Evolutionary conservation across 1,140 invertebrate species (phyloP).

Genomic region (Pseudomyrmex pallidus): DNA sequence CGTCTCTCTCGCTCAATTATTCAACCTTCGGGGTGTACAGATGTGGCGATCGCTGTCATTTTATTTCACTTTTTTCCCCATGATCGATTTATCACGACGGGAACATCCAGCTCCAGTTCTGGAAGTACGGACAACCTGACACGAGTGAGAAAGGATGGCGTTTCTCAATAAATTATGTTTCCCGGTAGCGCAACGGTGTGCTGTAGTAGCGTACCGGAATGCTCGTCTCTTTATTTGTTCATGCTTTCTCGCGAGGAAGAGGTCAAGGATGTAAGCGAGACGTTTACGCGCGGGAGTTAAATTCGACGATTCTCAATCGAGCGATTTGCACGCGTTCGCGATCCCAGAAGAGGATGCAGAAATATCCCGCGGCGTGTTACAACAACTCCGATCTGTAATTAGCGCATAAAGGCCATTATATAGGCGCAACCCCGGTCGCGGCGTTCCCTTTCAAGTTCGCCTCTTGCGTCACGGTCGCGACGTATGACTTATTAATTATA

Average conservation of each 20-base stretch:
- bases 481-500: constrained; percentile 12
- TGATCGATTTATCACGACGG: background rate
- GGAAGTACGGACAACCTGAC: background rate
- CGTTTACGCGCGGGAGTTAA: constrained; percentile 8
- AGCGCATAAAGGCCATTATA: background rate
- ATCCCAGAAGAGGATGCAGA: background rate
- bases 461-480: background rate
- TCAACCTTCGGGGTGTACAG: background rate
- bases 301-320: constrained; percentile 42
- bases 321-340: background rate
- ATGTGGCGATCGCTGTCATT: background rate
- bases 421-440: too few species aligned
- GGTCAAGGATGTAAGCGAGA: constrained; percentile 32
- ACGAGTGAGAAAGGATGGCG: background rate
- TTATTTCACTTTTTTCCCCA: background rate
- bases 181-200: background rate
- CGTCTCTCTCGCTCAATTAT: constrained; percentile 24
- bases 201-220: background rate
- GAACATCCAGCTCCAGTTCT: background rate
- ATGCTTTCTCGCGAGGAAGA: background rate
- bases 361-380: constrained; percentile 6
- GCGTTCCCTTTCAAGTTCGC: constrained; percentile 4
- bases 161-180: constrained; percentile 30
- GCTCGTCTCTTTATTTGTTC: background rate
- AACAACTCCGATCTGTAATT: constrained; percentile 15